Evolutionary conservation across 2,113 vertebrate species (phyloP).

Genomic region (Muntiacus reevesi): DNA sequence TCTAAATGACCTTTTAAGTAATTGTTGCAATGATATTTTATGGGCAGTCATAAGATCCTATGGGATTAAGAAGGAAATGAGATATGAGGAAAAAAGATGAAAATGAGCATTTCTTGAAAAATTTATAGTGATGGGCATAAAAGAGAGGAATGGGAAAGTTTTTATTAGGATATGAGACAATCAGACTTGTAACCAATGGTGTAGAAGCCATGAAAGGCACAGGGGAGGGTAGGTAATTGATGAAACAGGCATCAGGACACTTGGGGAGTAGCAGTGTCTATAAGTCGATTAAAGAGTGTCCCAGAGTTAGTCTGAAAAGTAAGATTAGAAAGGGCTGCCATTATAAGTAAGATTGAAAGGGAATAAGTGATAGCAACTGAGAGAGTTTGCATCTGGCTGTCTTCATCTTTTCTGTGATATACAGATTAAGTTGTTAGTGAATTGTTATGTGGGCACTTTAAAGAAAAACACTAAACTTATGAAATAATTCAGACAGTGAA

Average conservation of each 20-base stretch:
- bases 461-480: background rate
- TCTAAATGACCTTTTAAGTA: slow-evolving; percentile 16
- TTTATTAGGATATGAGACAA: background rate
- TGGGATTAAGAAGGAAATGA: slow-evolving; percentile 19
- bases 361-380: background rate
- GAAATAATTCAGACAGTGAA: background rate
- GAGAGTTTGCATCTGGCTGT: background rate
- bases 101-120: slow-evolving; percentile 2
- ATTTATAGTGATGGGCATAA: background rate
- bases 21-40: slow-evolving; percentile 38
- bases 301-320: background rate
- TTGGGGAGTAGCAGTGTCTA: background rate
- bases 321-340: background rate
- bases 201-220: background rate
- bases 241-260: too few relatives aligned
- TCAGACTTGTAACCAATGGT: background rate
- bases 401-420: background rate
- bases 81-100: background rate
- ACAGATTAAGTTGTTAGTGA: background rate
- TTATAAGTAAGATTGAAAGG: background rate
- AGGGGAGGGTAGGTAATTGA: background rate
- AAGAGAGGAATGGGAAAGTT: background rate
- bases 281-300: background rate
- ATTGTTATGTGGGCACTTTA: background rate
- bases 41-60: background rate